Percentiles rank a stretch among this genome's conserved stretches.
Evolutionary conservation across 2,113 vertebrate genomes (phyloP).

Genomic region (Stigmatopora argus): DNA sequence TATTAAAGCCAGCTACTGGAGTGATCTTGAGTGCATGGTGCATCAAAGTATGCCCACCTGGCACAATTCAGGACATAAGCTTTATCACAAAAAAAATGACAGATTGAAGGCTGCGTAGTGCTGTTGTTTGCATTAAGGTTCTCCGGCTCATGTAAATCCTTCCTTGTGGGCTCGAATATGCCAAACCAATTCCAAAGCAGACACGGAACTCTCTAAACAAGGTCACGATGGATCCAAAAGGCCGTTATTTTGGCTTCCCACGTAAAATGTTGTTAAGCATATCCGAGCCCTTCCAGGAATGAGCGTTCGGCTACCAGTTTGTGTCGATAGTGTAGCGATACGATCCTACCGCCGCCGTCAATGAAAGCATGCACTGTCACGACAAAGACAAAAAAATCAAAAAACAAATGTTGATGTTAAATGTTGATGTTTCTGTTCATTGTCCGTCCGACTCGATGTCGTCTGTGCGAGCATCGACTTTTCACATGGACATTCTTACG

Average conservation of each 20-base stretch:
- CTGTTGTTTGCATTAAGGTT: slow-evolving; percentile 2
- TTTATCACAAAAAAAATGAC: neutral
- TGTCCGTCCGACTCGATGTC: slow-evolving; percentile 81
- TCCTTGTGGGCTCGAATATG: neutral
- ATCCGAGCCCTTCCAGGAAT: slow-evolving; percentile 54
- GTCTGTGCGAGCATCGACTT: slow-evolving; percentile 72
- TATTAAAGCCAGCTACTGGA: neutral
- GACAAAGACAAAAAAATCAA: slow-evolving; percentile 61
- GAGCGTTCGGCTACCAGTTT: slow-evolving; percentile 43
- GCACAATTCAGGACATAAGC: neutral
- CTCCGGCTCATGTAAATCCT: neutral
- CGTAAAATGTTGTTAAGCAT: slow-evolving; percentile 42
- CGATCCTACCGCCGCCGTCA: slow-evolving; percentile 61
- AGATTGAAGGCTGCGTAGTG: neutral
- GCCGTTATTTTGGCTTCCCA: neutral
- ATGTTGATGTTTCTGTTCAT: slow-evolving; percentile 77
- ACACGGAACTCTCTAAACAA: neutral
- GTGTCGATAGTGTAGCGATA: slow-evolving; percentile 66
- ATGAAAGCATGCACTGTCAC: slow-evolving; percentile 82
- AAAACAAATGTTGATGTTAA: slow-evolving; percentile 75
- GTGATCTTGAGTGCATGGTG: neutral
- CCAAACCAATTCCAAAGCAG: neutral
- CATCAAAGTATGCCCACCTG: neutral
- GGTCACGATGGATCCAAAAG: neutral
- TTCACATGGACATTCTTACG: slow-evolving; percentile 73